phyloP scores from a whole-genome alignment of 2,888 invertebrate species.

The Mallateleia sp. region DNA sequence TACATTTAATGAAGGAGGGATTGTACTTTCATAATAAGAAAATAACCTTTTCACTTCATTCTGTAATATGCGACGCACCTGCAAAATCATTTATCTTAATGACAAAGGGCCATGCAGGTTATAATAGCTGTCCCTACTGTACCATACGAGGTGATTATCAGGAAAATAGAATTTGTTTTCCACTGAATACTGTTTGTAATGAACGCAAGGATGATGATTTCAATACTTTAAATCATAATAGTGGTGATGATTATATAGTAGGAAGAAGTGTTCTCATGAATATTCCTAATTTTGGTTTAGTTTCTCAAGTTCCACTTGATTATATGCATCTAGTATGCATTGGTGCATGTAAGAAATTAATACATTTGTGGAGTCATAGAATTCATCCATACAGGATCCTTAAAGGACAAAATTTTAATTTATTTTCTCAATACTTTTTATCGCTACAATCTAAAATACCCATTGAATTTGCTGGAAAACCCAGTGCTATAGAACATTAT shows the following conservation, averaged over 20 bases:
- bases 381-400: not conserved
- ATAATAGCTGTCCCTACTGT: not conserved
- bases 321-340: slow-evolving; percentile 20
- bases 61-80: slow-evolving; percentile 5
- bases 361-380: not conserved
- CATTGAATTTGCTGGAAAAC: slow-evolving; percentile 5
- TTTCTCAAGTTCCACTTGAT: not conserved
- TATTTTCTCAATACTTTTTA: too few species aligned
- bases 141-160: not conserved
- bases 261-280: not conserved
- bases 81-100: slow-evolving; percentile 15
- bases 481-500: not conserved
- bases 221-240: not conserved
- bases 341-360: slow-evolving; percentile 7
- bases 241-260: not conserved
- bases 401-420: not conserved
- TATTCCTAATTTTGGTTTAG: slow-evolving; percentile 6
- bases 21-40: not conserved
- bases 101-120: slow-evolving; percentile 1
- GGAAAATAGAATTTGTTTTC: slow-evolving; percentile 7
- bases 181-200: not conserved
- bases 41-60: not conserved
- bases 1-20: not conserved
- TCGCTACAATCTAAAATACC: not conserved
- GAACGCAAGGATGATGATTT: not conserved